Evolutionary conservation across 2,113 vertebrate species (phyloP).

Genomic region (Xerus inauris): DNA sequence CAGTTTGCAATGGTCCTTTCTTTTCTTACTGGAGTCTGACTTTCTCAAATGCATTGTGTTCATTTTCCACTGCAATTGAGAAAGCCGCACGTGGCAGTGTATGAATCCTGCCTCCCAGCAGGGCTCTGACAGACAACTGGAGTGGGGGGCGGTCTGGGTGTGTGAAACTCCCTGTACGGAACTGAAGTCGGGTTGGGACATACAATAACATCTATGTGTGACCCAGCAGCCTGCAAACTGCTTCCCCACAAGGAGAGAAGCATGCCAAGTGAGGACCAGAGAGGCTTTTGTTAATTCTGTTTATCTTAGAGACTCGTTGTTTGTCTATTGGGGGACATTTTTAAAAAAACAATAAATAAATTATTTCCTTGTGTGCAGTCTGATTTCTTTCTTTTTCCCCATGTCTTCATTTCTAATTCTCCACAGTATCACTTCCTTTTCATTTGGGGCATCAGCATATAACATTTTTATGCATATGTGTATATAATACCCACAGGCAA

Average conservation of each 20-base stretch:
- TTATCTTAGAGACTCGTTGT: constrained; percentile 10
- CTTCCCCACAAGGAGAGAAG: neutral
- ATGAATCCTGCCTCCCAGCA: constrained; percentile 55
- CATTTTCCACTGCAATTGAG: neutral
- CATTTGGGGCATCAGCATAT: neutral
- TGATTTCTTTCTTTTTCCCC: neutral
- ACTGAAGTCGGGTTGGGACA: neutral
- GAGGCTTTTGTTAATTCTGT: constrained; percentile 61
- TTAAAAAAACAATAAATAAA: neutral
- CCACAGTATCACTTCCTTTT: neutral
- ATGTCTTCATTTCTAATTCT: neutral
- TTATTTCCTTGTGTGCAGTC: neutral
- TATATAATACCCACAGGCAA: fast-evolving
- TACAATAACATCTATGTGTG: constrained; percentile 74
- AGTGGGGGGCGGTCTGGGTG: neutral
- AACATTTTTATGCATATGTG: neutral
- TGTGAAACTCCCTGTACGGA: neutral
- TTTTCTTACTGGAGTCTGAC: neutral
- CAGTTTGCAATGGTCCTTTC: neutral
- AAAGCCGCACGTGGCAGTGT: constrained; percentile 45
- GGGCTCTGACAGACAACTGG: neutral
- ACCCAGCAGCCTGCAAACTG: constrained; percentile 10
- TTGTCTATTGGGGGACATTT: neutral
- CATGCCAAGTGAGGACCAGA: neutral
- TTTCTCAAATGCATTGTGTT: constrained; percentile 55